A percentile compares a stretch with the other conserved stretches of the same genome.
These are phyloP conservation scores for Pomacea maculata DNA, from an alignment of 1,140 invertebrate genomes.

Conservation along the genomic window DNA sequence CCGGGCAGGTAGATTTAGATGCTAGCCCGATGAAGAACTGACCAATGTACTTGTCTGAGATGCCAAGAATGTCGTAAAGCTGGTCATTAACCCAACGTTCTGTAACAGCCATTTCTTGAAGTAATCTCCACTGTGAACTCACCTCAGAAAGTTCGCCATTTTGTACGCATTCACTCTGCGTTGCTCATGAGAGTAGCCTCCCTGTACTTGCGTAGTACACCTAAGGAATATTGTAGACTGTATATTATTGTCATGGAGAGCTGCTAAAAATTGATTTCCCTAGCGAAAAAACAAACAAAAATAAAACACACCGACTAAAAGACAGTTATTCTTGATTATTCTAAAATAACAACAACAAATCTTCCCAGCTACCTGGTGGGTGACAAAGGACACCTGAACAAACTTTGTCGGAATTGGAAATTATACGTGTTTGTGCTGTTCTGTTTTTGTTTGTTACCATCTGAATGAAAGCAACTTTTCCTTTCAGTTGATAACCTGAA, in stretches of 20 bases:
- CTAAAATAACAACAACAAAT: background rate
- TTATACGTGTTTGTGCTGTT: too few species aligned
- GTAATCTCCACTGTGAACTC: background rate
- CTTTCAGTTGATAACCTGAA: too few species aligned
- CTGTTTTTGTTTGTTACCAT: too few species aligned
- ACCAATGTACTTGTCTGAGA: slow-evolving; percentile 68
- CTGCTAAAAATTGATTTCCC: background rate
- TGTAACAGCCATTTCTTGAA: slow-evolving; percentile 17
- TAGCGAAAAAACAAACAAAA: background rate
- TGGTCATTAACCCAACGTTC: slow-evolving; percentile 69
- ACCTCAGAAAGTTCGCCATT: background rate
- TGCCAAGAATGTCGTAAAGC: slow-evolving; percentile 69
- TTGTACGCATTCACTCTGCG: slow-evolving; percentile 1
- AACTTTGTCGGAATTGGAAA: too few species aligned
- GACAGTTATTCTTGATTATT: background rate
- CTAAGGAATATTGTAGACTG: too few species aligned
- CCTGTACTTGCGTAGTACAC: background rate
- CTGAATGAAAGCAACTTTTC: too few species aligned
- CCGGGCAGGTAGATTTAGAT: slow-evolving; percentile 60
- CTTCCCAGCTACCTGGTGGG: background rate
- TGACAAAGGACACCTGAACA: too few species aligned
- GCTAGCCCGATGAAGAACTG: slow-evolving; percentile 69
- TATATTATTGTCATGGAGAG: background rate
- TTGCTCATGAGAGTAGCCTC: background rate
- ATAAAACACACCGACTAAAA: background rate